A percentile compares a stretch with the other conserved stretches of the same genome.
These are phyloP conservation scores for Lissocephala sabroskyi DNA, from an alignment of 2,888 invertebrate genomes.

Conservation along the genomic window DNA sequence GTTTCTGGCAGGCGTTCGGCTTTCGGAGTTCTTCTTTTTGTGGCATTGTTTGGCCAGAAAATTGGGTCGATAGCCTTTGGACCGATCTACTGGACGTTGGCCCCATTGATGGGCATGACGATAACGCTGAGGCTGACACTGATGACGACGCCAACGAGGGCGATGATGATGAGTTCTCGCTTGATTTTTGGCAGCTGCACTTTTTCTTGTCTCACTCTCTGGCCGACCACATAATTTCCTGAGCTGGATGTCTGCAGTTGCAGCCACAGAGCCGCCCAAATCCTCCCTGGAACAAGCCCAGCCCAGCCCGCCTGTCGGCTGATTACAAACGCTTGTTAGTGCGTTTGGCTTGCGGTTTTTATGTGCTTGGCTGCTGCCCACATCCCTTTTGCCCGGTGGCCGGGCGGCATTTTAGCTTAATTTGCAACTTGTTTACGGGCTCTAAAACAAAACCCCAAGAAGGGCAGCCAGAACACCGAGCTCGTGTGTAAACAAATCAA, in stretches of 20 bases:
- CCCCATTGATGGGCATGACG: too few species aligned
- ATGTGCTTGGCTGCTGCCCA: conserved; percentile 19
- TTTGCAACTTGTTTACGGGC: conserved; percentile 60
- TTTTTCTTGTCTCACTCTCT: conserved; percentile 31
- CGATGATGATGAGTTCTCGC: conserved; percentile 33
- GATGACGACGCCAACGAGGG: conserved; percentile 22
- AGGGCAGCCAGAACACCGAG: conserved; percentile 26
- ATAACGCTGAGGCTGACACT: conserved; percentile 8
- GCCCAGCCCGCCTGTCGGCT: conserved; percentile 11
- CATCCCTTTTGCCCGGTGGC: conserved; percentile 40
- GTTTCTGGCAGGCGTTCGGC: conserved; percentile 31
- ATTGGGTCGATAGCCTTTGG: conserved; percentile 46
- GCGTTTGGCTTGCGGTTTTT: conserved; percentile 57
- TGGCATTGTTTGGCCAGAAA: conserved; percentile 43
- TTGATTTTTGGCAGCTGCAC: background rate
- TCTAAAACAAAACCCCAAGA: conserved; percentile 32
- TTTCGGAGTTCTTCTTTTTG: background rate
- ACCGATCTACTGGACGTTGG: too few species aligned
- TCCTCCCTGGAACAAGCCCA: too few species aligned
- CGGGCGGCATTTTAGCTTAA: conserved; percentile 56
- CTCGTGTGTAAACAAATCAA: conserved; percentile 55
- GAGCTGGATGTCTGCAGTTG: conserved; percentile 2
- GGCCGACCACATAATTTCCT: conserved; percentile 51
- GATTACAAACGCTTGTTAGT: conserved; percentile 54
- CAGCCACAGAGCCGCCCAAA: background rate